Evolutionary conservation across 2,113 vertebrate species (phyloP), one percentile per base, ranked within the genome.

Genomic region (Elaphurus davidianus): DNA sequence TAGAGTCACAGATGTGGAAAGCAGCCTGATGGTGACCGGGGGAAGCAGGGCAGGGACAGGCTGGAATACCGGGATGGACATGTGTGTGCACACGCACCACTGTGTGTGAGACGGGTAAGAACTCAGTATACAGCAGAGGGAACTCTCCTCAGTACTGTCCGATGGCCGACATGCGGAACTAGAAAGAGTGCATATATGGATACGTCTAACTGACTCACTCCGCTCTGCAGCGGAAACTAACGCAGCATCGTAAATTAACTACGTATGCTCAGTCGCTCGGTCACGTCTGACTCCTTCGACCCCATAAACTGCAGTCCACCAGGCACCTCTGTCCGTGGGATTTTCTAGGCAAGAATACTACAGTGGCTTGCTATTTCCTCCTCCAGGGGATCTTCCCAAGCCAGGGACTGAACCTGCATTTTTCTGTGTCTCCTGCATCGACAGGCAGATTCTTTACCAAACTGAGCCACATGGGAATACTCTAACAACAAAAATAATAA

Each of bases 151-250:
- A 74, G 11, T 7, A 14, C 19, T 43, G 36, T 40, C 36, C 25
- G 25, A 14, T 2, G 71, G 21, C 21, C 36, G 13, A 13, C 36
- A 25, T 23, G n/a, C 5, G 17, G 36, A 40, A 12, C 5, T 10
- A 6, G 5, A 40, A 74, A 74, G 2, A 40, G 21, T 74, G n/a
- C 3, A 25, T 7, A 25, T 13, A 40, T 74, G 67, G 23, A 25
- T 23, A 43, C 3, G 10, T 25, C 12, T 23, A 25, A 25, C 67
- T 25, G 67, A 40, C 12, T 74, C 36, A 74, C 5, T 74, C 3
- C 0, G 0, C 71, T 43, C 1, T 74, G 2, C 21, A 43, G 71
- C 21, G 25, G 36, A 40, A 74, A 74, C 11, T 40, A 74, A 43
- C 2, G 40, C 67, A 25, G 23, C 36, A 13, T 6, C 3, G 11